These are phyloP conservation scores for Ctenomys sociabilis DNA, from an alignment of 2,113 vertebrate genomes.

Conservation along the genomic window DNA sequence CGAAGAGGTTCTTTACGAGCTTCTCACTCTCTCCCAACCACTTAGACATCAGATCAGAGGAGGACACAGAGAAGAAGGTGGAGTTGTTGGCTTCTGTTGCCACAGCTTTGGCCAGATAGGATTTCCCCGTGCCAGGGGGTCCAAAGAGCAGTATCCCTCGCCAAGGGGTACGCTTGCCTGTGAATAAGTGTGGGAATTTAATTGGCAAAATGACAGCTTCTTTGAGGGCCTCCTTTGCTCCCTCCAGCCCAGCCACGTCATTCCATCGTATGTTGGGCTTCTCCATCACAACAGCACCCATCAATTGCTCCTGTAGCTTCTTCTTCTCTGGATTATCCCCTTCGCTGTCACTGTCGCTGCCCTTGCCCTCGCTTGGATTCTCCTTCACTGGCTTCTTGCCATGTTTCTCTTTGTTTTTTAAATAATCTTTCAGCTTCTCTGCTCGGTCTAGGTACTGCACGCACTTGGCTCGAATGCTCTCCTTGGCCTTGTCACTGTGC, in stretches of 20 bases:
- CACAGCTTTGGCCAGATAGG: constrained; percentile 96
- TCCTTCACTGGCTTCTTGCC: constrained; percentile 96
- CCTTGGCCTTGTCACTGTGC: constrained; percentile 97
- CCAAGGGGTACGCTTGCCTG: constrained; percentile 97
- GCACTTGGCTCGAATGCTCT: constrained; percentile 96
- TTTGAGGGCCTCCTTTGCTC: constrained; percentile 97
- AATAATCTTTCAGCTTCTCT: constrained; percentile 97
- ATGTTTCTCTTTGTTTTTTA: constrained; percentile 94
- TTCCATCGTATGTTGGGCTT: constrained; percentile 98
- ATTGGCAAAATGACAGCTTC: constrained; percentile 98
- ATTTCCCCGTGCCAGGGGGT: constrained; percentile 96
- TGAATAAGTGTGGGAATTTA: constrained; percentile 98
- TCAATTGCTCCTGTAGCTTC: constrained; percentile 97
- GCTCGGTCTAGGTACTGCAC: constrained; percentile 98
- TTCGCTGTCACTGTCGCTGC: constrained; percentile 98
- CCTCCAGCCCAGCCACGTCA: constrained; percentile 96
- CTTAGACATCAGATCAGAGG: constrained; percentile 97
- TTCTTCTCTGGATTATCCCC: constrained; percentile 99
- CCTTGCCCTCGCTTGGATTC: constrained; percentile 94
- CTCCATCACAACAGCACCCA: constrained; percentile 99
- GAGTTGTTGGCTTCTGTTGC: constrained; percentile 98
- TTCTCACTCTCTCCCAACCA: constrained; percentile 99
- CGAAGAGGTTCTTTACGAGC: constrained; percentile 97
- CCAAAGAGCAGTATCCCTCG: constrained; percentile 96
- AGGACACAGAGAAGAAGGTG: constrained; percentile 98